Evolutionary conservation across 2,888 invertebrate species (phyloP).

Genomic region (Mechanitis messenoides): DNA sequence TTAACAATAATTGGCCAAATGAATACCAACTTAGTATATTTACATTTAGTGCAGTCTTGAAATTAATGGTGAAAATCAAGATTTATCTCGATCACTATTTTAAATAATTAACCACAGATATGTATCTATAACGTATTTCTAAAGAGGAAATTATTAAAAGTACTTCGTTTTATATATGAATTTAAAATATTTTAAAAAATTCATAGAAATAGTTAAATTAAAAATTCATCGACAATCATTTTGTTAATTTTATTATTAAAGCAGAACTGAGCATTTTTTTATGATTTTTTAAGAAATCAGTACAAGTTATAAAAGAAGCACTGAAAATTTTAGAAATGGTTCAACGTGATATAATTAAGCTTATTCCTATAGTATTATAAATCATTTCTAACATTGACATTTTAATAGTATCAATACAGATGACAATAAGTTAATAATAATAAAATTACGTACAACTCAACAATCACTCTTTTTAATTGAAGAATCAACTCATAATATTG

Average conservation of each 20-base stretch:
- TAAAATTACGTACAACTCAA: slow-evolving; percentile 11
- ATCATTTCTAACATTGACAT: slow-evolving; percentile 3
- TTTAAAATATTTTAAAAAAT: no score
- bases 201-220: no score
- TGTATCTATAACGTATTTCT: slow-evolving; percentile 38
- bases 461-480: slow-evolving; percentile 6
- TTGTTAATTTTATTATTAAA: slow-evolving; percentile 5
- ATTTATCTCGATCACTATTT: slow-evolving; percentile 6
- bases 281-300: background rate
- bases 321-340: background rate
- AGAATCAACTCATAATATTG: slow-evolving; percentile 17
- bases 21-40: slow-evolving; percentile 49
- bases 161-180: no score
- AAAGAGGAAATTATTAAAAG: background rate
- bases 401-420: background rate
- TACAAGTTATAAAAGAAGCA: slow-evolving; percentile 6
- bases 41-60: slow-evolving; percentile 60
- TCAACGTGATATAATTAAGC: background rate
- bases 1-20: slow-evolving; percentile 31
- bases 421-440: background rate
- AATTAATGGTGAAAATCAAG: slow-evolving; percentile 30
- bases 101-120: slow-evolving; percentile 60
- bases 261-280: background rate
- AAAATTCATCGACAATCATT: no score
- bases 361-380: background rate